Evolutionary conservation across 2,797 vertebrate species (phyloP), one percentile per base, ranked within the genome.

Genomic region (Ficedula albicollis): DNA sequence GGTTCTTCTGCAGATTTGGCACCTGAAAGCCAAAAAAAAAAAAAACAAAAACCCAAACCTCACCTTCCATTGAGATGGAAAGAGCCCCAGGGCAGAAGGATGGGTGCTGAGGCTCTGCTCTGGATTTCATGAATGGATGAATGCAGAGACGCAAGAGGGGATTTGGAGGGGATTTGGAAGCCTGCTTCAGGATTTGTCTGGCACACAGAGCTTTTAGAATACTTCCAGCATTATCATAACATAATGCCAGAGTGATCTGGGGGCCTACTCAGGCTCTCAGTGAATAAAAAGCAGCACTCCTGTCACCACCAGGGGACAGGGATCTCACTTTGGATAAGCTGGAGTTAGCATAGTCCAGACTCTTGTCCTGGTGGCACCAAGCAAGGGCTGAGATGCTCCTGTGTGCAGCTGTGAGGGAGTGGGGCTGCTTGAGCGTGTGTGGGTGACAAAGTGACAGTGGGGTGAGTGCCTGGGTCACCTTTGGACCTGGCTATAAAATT

Each of bases 161-260:
- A 95, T 96, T 96, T 92, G 8, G 95, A 92, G 87, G 89, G 93
- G 95, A 96, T 96, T 96, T 97, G 94, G 93, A 87, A 89, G 92
- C 92, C 88, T 91, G 93, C 90, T 96, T 82, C 89, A 92, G 90
- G 96, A 93, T 96, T 93, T 96, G 81, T 80, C 96, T 92, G 93
- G 81, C 92, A 92, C 10, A 27, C 87, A 80, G 77, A 93, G 87
- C 81, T 30, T 93, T 92, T 95, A 62, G 83, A 93, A 93, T 77
- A 80, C 90, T 83, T 89, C 64, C 75, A 94, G 92, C 78, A 55
- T 94, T 80, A 96, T 83, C 84, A 78, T 72, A 93, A 75, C 92
- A 55, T 92, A 95, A 94, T 78, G 91, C 82, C 79, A 43, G 79
- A 5, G 0, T 41, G 82, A 68, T 77, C 34, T 12, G 7, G 91